Evolutionary conservation across 2,797 vertebrate genomes (phyloP).

Genomic region (Diplodus sargus): DNA sequence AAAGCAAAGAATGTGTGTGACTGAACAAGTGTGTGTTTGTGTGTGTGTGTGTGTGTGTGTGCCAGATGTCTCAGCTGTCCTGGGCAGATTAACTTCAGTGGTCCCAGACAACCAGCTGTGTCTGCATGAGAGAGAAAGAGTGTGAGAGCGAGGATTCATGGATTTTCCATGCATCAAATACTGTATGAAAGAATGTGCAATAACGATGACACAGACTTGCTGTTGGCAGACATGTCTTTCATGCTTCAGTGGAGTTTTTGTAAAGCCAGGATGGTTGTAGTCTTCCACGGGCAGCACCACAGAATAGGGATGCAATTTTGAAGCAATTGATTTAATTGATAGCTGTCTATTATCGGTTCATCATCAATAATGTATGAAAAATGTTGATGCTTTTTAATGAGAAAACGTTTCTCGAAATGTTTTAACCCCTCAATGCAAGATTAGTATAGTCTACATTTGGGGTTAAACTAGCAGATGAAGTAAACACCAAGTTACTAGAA

Average conservation of each 20-base stretch:
- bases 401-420: too few species aligned
- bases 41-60: constrained; percentile 26
- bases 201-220: constrained; percentile 33
- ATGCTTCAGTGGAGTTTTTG: constrained; percentile 26
- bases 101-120: constrained; percentile 75
- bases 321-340: too few species aligned
- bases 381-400: too few species aligned
- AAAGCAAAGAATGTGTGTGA: constrained; percentile 51
- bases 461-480: too few species aligned
- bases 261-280: not conserved
- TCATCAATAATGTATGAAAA: too few species aligned
- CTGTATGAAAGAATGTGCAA: constrained; percentile 55
- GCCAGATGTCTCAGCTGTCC: constrained; percentile 79
- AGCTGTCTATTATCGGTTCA: too few species aligned
- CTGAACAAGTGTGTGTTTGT: constrained; percentile 16
- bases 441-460: too few species aligned
- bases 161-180: constrained; percentile 50
- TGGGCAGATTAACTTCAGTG: constrained; percentile 70
- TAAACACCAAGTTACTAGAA: too few species aligned
- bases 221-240: constrained; percentile 31
- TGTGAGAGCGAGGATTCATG: constrained; percentile 33
- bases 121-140: constrained; percentile 44
- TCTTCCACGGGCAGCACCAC: not conserved
- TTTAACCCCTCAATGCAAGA: too few species aligned
- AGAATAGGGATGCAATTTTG: too few species aligned